phyloP scores from a whole-genome alignment of 2,888 invertebrate species.

The Acrobasis consociella region DNA sequence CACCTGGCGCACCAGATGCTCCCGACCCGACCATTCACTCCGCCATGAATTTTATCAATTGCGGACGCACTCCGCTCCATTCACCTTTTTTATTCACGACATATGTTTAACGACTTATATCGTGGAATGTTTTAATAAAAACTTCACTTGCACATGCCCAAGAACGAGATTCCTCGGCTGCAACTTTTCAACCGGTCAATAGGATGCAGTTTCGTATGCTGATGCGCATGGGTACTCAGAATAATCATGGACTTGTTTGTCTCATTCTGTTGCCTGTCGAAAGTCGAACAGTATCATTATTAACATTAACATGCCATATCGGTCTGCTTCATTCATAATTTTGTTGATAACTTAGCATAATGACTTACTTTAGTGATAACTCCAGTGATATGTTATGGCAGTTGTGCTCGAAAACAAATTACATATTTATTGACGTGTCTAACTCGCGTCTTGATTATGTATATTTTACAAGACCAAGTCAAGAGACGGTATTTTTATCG shows the following conservation, averaged over 20 bases:
- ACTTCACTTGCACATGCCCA: conserved; percentile 9
- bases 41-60: conserved; percentile 74
- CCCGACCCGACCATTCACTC: conserved; percentile 57
- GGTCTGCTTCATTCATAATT: conserved; percentile 49
- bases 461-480: not conserved
- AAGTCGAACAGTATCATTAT: conserved; percentile 27
- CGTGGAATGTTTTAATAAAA: conserved; percentile 20
- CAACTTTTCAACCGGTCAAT: conserved; percentile 1
- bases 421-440: conserved; percentile 23
- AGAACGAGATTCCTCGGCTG: conserved; percentile 10
- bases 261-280: conserved; percentile 7
- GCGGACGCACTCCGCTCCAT: conserved; percentile 58
- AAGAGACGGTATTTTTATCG: no score
- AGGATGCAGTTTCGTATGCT: conserved; percentile 5
- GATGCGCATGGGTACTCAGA: not conserved
- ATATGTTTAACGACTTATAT: conserved; percentile 34
- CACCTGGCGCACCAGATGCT: conserved; percentile 73
- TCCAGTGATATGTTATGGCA: conserved; percentile 32
- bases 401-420: conserved; percentile 28
- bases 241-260: conserved; percentile 16
- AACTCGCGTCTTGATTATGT: not conserved
- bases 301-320: conserved; percentile 36
- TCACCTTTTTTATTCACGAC: conserved; percentile 58
- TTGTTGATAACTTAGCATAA: conserved; percentile 39
- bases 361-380: conserved; percentile 33